These are phyloP conservation scores for Bombus pascuorum DNA, from an alignment of 1,140 invertebrate species.

Conservation along the genomic window DNA sequence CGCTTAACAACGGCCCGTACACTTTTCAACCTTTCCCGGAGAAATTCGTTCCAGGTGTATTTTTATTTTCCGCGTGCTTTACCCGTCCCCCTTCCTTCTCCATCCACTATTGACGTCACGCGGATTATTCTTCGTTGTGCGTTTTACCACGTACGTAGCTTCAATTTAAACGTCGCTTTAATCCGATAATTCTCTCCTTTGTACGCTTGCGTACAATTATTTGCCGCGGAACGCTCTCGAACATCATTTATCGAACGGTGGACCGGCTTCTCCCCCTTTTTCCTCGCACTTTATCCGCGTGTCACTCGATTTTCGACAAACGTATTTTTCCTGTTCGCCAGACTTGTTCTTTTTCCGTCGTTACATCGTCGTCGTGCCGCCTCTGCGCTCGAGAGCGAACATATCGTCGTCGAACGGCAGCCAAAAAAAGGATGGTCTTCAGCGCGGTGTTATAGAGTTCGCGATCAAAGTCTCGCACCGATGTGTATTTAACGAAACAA, in stretches of 20 bases:
- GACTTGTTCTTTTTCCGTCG: neutral
- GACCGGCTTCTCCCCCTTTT: neutral
- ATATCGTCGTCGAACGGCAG: neutral
- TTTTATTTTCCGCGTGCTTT: constrained; percentile 22
- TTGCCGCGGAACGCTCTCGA: constrained; percentile 31
- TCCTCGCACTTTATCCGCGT: neutral
- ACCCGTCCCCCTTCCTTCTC: neutral
- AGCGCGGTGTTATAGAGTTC: neutral
- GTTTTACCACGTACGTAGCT: constrained; percentile 21
- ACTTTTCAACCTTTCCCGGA: neutral
- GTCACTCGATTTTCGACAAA: neutral
- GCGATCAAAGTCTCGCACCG: neutral
- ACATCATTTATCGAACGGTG: neutral
- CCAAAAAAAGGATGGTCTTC: neutral
- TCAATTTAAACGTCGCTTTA: constrained; percentile 34
- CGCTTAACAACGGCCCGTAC: constrained; percentile 17
- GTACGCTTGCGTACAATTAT: constrained; percentile 48
- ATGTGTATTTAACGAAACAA: neutral
- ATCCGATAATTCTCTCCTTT: constrained; percentile 54
- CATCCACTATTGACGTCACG: constrained; percentile 22
- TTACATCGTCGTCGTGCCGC: neutral
- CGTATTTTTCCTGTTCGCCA: neutral
- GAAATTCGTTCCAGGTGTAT: constrained; percentile 22
- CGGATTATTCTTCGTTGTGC: constrained; percentile 52
- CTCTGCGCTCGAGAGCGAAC: neutral